Base-by-base conservation (phyloP, 2,797 vertebrate genomes). In the Chelonia mydas region DNA sequence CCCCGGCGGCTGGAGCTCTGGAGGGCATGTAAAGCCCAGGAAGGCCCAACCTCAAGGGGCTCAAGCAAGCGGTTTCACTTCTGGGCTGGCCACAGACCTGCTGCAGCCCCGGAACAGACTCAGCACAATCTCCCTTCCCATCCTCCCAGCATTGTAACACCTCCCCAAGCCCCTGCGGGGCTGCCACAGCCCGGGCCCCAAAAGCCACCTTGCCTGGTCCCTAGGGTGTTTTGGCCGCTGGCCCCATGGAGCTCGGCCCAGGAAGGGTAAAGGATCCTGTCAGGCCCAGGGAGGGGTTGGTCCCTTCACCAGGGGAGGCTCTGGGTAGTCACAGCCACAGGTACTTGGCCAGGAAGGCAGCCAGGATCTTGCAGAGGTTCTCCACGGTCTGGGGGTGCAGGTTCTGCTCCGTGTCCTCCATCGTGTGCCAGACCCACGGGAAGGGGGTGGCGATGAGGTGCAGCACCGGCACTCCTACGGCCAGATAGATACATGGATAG, bases 391-490 rank as follows among this genome's bases (percentile, higher is more conserved):
- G 99, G 0, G 98, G 98, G 93, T 99, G 99, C 97, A 99, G 98
- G 93, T 99, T 99, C 90, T 98, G 98, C 94, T 99, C 99, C 0
- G 98, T 98, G 98, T 99, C 99, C 0, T 99, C 98, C 87, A 99
- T 90, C 0, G 98, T 99, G 95, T 99, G 99, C 99, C 99, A 99
- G 96, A 99, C 99, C 5, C 97, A 78, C 0, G 99, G 99, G 97
- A 99, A 99, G 13, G 99, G 99, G 0, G 99, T 99, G 81, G 99
- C 92, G 50, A 99, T 99, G 95, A 99, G 92, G 49, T 99, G 99
- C 1, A 99, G 98, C 81, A 99, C 98, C 0, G 99, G 99, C 5
- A 99, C 99, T 2, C 99, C 99, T 99, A 89, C 4, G 3, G 28
- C 59, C 17, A 19, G 1, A 45, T 57, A 57, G 0, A 54, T 11